These are phyloP conservation scores for Eueremaeus valkanovi DNA, from an alignment of 2,888 invertebrate species.

Conservation along the genomic window DNA sequence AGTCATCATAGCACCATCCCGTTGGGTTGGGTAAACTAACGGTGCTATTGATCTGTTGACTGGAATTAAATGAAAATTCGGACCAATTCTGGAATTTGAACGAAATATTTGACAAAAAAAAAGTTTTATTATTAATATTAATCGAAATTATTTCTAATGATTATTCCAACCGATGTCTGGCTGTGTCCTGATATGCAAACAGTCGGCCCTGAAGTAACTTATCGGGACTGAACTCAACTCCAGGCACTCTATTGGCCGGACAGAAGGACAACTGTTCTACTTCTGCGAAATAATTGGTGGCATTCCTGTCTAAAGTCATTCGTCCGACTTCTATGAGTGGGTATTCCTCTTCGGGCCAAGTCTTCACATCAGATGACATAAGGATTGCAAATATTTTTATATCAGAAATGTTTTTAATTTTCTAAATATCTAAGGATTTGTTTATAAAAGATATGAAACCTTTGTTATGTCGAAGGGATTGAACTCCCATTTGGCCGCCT, in stretches of 20 bases:
- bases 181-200: conserved; percentile 86
- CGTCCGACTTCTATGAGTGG: conserved; percentile 84
- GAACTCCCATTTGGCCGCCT: conserved; percentile 72
- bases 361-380: conserved; percentile 50
- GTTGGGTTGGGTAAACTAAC: conserved; percentile 48
- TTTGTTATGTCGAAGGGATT: conserved; percentile 94
- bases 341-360: conserved; percentile 78
- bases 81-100: conserved; percentile 64
- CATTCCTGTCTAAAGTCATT: conserved; percentile 78
- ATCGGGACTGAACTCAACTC: conserved; percentile 88
- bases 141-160: background rate
- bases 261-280: conserved; percentile 89
- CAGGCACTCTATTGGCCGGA: conserved; percentile 83
- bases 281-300: conserved; percentile 86
- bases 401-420: too few relatives aligned
- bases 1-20: conserved; percentile 76
- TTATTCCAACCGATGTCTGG: conserved; percentile 64
- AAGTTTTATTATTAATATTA: background rate
- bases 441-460: conserved; percentile 51
- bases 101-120: background rate
- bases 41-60: conserved; percentile 80
- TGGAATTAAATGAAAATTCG: conserved; percentile 85
- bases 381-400: too few relatives aligned
- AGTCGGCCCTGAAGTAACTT: conserved; percentile 83
- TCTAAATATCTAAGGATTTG: too few relatives aligned